phyloP scores from a whole-genome alignment of 2,797 vertebrate species.

The Halcyon smyrnensis region DNA sequence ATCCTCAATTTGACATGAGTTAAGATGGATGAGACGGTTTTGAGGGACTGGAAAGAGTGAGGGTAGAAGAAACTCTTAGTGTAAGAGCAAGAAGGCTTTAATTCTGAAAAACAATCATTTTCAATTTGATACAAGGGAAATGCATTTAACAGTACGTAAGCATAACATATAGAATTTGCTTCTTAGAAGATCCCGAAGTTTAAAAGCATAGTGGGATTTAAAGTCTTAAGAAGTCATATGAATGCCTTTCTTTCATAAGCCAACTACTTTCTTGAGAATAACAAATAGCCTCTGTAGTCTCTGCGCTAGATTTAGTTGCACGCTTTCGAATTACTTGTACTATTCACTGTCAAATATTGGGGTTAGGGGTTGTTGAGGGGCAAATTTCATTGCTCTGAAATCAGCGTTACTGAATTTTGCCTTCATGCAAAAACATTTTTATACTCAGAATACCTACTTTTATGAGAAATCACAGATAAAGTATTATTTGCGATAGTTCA shows the following conservation, averaged over 20 bases:
- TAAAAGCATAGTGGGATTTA: neutral
- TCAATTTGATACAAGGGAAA: neutral
- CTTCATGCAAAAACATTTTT: neutral
- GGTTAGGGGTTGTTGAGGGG: neutral
- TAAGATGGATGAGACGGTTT: neutral
- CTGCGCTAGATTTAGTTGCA: neutral
- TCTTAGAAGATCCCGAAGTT: neutral
- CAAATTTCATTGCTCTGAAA: neutral
- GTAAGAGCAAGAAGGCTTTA: neutral
- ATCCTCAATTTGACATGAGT: neutral
- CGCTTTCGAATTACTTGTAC: neutral
- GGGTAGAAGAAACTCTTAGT: neutral
- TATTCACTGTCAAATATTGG: neutral
- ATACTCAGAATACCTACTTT: neutral
- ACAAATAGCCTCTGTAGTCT: conserved; percentile 3
- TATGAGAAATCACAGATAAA: neutral
- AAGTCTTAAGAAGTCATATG: neutral
- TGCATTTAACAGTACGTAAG: neutral
- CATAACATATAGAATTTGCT: neutral
- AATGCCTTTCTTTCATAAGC: conserved; percentile 1
- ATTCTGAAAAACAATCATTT: neutral
- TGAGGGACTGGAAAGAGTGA: neutral
- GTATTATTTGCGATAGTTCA: neutral
- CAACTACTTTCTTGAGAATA: neutral
- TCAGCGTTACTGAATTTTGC: neutral